phyloP scores from a whole-genome alignment of 1,140 invertebrate genomes.

The Orius insidiosus region DNA sequence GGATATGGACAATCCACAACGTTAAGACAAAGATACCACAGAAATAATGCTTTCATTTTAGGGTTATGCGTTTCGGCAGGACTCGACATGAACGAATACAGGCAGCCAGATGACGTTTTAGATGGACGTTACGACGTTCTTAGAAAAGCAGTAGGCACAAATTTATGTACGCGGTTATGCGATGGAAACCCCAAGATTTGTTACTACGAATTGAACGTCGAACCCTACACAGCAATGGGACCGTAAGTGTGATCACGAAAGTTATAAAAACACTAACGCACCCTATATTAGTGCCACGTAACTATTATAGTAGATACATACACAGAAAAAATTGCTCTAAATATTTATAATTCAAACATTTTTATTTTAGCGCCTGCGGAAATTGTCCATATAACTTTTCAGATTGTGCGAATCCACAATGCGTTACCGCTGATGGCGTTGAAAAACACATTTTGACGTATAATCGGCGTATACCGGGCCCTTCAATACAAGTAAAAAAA shows the following conservation, averaged over 20 bases:
- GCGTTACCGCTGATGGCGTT: slow-evolving; percentile 31
- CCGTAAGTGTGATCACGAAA: slow-evolving; percentile 15
- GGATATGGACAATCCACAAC: too few relatives aligned
- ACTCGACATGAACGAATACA: too few relatives aligned
- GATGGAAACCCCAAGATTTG: slow-evolving; percentile 8
- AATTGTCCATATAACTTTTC: slow-evolving; percentile 19
- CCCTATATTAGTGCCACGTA: neutral
- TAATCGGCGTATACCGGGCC: slow-evolving; percentile 34
- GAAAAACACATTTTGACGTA: slow-evolving; percentile 27
- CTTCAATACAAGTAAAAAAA: slow-evolving; percentile 29
- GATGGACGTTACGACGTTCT: slow-evolving; percentile 5
- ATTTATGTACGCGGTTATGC: slow-evolving; percentile 9
- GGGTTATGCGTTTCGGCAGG: too few relatives aligned
- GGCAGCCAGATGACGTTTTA: slow-evolving; percentile 6
- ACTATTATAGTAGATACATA: neutral
- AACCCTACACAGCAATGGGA: slow-evolving; percentile 14
- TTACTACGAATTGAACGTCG: slow-evolving; percentile 16
- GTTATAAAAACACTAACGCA: too few relatives aligned
- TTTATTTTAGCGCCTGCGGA: slow-evolving; percentile 22
- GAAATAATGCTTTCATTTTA: too few relatives aligned
- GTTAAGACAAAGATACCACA: too few relatives aligned
- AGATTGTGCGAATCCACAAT: slow-evolving; percentile 24
- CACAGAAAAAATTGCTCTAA: too few relatives aligned
- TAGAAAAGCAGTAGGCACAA: neutral
- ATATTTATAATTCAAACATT: too few relatives aligned